These are phyloP conservation scores for Sebastes trivittatus DNA, from an alignment of 2,797 vertebrate species.

Conservation along the genomic window DNA sequence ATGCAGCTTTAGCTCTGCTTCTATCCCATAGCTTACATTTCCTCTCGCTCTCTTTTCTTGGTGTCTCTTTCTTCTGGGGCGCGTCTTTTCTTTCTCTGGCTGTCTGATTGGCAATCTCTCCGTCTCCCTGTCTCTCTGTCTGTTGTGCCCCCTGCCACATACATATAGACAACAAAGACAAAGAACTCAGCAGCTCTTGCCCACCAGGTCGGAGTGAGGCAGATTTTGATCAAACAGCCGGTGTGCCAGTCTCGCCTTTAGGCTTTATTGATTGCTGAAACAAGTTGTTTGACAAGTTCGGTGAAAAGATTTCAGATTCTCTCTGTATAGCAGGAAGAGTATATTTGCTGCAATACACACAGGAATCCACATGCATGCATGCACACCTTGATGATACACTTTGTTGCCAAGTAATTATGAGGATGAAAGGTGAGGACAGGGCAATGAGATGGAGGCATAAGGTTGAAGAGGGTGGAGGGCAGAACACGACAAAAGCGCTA, in stretches of 20 bases:
- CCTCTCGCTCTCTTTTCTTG: background rate
- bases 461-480: background rate
- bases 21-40: background rate
- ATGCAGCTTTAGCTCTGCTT: slow-evolving; percentile 38
- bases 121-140: background rate
- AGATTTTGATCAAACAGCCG: slow-evolving; percentile 19
- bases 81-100: background rate
- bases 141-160: background rate
- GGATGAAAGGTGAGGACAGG: background rate
- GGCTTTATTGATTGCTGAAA: slow-evolving; percentile 32
- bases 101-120: slow-evolving; percentile 19
- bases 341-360: background rate
- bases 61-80: background rate
- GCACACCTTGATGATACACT: background rate
- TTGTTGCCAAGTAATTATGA: slow-evolving; percentile 5
- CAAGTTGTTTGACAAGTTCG: slow-evolving; percentile 28
- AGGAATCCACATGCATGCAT: background rate
- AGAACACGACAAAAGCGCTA: slow-evolving; percentile 12
- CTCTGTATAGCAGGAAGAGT: background rate
- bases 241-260: background rate
- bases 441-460: background rate
- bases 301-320: slow-evolving; percentile 5
- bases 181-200: background rate
- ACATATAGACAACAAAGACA: slow-evolving; percentile 20
- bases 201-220: slow-evolving; percentile 8